Evolutionary conservation across 2,888 invertebrate species (phyloP).

Genomic region (Drosophila parthenogenetica): DNA sequence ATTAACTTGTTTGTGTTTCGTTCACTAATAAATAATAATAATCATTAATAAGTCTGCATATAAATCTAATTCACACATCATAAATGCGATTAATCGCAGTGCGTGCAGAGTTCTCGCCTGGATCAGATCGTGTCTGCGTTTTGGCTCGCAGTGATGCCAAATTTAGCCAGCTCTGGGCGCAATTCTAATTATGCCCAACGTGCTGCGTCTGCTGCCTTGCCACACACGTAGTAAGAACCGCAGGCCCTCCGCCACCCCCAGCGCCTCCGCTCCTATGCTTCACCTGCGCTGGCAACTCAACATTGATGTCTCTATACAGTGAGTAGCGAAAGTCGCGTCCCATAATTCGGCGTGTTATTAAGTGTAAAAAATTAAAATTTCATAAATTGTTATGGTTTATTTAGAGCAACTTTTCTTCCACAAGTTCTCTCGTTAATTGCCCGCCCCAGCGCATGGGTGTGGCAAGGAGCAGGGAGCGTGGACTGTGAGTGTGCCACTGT

Average conservation of each 20-base stretch:
- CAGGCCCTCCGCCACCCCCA: neutral
- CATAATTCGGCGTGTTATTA: conserved; percentile 75
- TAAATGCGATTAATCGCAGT: conserved; percentile 43
- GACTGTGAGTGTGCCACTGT: conserved; percentile 5
- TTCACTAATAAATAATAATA: neutral
- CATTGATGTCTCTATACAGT: conserved; percentile 72
- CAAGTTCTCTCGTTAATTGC: conserved; percentile 48
- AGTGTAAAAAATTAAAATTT: conserved; percentile 77
- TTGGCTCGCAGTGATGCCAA: conserved; percentile 45
- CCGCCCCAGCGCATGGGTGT: conserved; percentile 17
- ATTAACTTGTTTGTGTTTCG: neutral
- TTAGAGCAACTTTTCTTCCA: conserved; percentile 57
- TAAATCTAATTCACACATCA: conserved; percentile 47
- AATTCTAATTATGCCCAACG: conserved; percentile 71
- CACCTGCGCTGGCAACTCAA: conserved; percentile 72
- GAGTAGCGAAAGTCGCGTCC: conserved; percentile 40
- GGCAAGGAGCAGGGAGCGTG: neutral
- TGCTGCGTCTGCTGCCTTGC: conserved; percentile 50
- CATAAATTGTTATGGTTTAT: conserved; percentile 78
- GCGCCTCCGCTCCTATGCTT: conserved; percentile 21
- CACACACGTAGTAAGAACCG: conserved; percentile 65
- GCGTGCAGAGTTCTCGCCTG: conserved; percentile 12
- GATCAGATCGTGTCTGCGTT: conserved; percentile 12
- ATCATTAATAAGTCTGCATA: conserved; percentile 17
- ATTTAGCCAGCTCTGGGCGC: conserved; percentile 53